These are phyloP conservation scores for Xiphorhynchus elegans DNA, from an alignment of 2,113 vertebrate species.

Conservation along the genomic window DNA sequence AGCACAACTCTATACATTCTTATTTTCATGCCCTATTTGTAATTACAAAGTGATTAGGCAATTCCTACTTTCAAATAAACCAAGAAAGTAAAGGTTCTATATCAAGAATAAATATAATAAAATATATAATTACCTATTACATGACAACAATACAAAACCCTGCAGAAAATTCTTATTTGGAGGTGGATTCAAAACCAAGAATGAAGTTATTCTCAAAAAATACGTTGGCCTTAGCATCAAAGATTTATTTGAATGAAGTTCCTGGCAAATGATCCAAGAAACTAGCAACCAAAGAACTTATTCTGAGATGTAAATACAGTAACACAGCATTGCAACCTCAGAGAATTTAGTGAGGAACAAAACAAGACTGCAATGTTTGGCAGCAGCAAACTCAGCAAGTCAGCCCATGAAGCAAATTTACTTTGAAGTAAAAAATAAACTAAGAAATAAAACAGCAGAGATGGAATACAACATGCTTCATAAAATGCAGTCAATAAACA, in stretches of 20 bases:
- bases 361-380: neutral
- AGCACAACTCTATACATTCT: neutral
- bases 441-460: conserved; percentile 23
- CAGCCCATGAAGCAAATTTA: conserved; percentile 32
- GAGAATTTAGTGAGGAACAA: neutral
- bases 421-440: conserved; percentile 26
- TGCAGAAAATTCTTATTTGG: neutral
- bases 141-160: neutral
- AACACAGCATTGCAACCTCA: neutral
- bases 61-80: neutral
- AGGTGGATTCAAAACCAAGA: neutral
- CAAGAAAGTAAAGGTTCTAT: neutral
- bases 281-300: neutral
- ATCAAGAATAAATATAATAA: neutral
- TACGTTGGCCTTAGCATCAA: neutral
- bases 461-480: neutral
- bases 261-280: conserved; percentile 22
- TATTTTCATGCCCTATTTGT: neutral
- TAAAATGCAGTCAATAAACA: conserved; percentile 37
- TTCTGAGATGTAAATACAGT: conserved; percentile 17
- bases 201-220: neutral
- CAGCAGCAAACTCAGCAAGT: neutral
- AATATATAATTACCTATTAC: neutral
- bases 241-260: neutral
- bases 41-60: neutral